A percentile compares a stretch with the other conserved stretches of the same genome.
phyloP scores from a whole-genome alignment of 35 echinoderm and acorn worm species.

The Ptychodera flava region DNA sequence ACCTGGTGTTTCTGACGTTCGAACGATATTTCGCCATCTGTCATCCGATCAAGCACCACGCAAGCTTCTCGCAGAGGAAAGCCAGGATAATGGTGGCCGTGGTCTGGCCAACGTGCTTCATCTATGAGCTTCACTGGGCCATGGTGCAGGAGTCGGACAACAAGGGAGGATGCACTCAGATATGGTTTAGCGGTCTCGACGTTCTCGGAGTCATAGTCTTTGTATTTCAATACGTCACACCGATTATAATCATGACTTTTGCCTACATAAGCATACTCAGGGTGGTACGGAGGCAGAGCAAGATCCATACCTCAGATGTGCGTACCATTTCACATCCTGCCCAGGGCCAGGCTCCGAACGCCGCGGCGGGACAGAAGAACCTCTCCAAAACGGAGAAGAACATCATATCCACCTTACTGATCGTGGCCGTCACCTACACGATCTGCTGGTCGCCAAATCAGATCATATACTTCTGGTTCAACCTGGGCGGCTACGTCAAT shows the following conservation, averaged over 20 bases:
- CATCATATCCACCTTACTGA: slow-evolving; percentile 33
- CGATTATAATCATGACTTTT: slow-evolving; percentile 69
- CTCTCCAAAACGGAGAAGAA: slow-evolving; percentile 11
- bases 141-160: slow-evolving; percentile 17
- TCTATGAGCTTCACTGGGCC: slow-evolving; percentile 65
- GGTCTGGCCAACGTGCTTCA: slow-evolving; percentile 51
- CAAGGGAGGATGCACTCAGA: not conserved
- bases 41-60: slow-evolving; percentile 55
- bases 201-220: slow-evolving; percentile 58
- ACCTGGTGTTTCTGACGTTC: slow-evolving; percentile 60
- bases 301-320: slow-evolving; percentile 10
- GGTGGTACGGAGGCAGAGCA: slow-evolving; percentile 41
- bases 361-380: not conserved
- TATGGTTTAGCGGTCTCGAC: slow-evolving; percentile 9
- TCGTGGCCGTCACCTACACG: slow-evolving; percentile 29
- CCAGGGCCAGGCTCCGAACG: not conserved
- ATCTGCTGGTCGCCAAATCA: slow-evolving; percentile 57
- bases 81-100: slow-evolving; percentile 32
- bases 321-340: no score
- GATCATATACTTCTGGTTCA: slow-evolving; percentile 34
- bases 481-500: slow-evolving; percentile 29
- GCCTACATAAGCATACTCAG: slow-evolving; percentile 74
- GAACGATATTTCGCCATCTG: slow-evolving; percentile 78
- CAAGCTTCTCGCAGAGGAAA: slow-evolving; percentile 42
- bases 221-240: slow-evolving; percentile 71